phyloP scores from a whole-genome alignment of 2,113 vertebrate species.

The Cebus imitator region DNA sequence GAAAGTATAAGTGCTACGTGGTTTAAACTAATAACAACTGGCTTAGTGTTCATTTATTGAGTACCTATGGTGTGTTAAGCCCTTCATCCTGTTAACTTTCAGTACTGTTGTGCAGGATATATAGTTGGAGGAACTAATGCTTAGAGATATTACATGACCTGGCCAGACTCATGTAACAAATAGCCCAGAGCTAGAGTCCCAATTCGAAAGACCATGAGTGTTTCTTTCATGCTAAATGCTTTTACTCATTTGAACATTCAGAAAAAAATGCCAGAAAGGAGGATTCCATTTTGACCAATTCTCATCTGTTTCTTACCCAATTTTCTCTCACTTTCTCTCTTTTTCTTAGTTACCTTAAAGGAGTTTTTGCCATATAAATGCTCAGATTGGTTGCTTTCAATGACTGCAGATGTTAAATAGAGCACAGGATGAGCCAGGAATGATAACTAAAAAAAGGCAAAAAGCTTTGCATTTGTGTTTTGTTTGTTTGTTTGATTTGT shows the following conservation, averaged over 20 bases:
- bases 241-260: background rate
- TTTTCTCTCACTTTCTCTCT: background rate
- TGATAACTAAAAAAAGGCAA: conserved; percentile 27
- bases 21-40: background rate
- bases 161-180: background rate
- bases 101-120: background rate
- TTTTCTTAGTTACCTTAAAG: background rate
- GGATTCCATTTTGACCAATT: background rate
- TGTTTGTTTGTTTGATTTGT: conserved; percentile 4
- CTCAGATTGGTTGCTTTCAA: background rate
- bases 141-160: background rate
- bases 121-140: background rate
- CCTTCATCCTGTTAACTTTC: background rate
- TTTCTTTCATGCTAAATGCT: background rate
- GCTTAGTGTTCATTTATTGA: background rate
- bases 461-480: conserved; percentile 61
- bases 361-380: background rate
- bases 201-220: background rate
- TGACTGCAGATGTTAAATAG: conserved; percentile 75
- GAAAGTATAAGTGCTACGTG: background rate
- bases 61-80: background rate
- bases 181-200: background rate
- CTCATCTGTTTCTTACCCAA: background rate
- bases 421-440: conserved; percentile 76
- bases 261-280: background rate